Percentiles rank a stretch among this genome's conserved stretches.
Evolutionary conservation across 2,888 invertebrate species (phyloP).

Genomic region (Rhagonycha fulva): DNA sequence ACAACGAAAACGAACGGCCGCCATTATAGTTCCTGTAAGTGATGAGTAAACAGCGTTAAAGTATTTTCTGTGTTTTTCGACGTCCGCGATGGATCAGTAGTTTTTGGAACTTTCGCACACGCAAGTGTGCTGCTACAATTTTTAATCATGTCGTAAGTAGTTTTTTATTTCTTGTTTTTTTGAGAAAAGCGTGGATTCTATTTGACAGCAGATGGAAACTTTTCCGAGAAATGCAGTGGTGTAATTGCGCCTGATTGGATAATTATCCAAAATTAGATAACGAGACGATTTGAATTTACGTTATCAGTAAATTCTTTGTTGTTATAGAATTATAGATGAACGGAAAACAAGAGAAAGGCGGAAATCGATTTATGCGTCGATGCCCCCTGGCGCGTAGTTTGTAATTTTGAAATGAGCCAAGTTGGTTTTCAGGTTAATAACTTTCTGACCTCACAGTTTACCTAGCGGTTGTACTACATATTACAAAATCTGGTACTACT

Average conservation of each 20-base stretch:
- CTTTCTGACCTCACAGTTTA: background rate
- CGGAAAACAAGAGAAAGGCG: background rate
- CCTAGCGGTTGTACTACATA: background rate
- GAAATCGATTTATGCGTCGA: background rate
- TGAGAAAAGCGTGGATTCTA: background rate
- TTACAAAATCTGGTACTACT: background rate
- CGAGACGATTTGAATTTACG: background rate
- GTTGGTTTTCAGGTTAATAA: background rate
- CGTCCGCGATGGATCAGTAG: constrained; percentile 75
- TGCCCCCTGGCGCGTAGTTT: background rate
- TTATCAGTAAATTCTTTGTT: background rate
- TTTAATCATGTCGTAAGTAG: constrained; percentile 71
- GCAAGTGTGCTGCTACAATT: constrained; percentile 70
- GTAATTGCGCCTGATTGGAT: background rate
- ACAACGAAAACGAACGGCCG: background rate
- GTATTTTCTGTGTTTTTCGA: constrained; percentile 59
- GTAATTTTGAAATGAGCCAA: background rate
- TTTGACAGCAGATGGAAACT: background rate
- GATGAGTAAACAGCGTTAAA: constrained; percentile 47
- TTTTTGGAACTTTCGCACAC: constrained; percentile 68
- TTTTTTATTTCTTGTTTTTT: constrained; percentile 22
- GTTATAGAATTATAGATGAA: background rate
- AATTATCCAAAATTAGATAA: background rate
- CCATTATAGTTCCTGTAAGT: constrained; percentile 51
- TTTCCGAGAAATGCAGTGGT: background rate